Evolutionary conservation across 2,888 invertebrate genomes (phyloP), one percentile per base, ranked within the genome.

Genomic region (Anodontia alba): DNA sequence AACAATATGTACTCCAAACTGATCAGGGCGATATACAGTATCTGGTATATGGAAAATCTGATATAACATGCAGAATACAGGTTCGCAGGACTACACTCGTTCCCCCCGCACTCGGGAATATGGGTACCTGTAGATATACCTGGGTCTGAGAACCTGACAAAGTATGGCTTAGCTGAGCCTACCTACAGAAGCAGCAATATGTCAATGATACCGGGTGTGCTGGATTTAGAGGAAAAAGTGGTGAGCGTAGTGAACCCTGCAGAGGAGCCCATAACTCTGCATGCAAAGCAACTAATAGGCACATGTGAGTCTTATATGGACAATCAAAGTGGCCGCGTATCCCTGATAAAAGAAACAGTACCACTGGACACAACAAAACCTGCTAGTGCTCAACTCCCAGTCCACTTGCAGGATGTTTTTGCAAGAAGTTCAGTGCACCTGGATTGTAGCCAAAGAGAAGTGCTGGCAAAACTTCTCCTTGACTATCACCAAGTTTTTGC

Each of bases 21-120:
- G 73, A 43, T 10, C 7, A 46, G 1, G 38, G 43, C 20, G 43
- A 73, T 10, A 73, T 73, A 23, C 23, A 31, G 33, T 73, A 43
- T 36, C 42, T 8, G 33, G 26, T 73, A 1, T 17, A 29, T 31
- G 62, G 73, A n/a, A 42, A 36, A 23, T 54, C 57, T 23, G 26
- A 31, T 7, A 42, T 62, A 38, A 38, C 62, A 42, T 73, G 73
- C 49, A 31, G 73, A 29, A 36, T 73, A n/a, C 5, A 73, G 42
- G 62, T 23, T 0, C n/a, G 57, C 10, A 26, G 36, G 12, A 73
- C 57, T n/a, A 57, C 38, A 38, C 15, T 42, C 7, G 33, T 12
- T 73, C 17, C 73, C 43, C 7, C 38, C 54, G 23, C 8, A 73
- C 17, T 42, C 57, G 10, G 42, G 62, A n/a, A 38, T 62, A 2